Evolutionary conservation across 1,140 invertebrate genomes (phyloP).

Genomic region (Heliconius congener): DNA sequence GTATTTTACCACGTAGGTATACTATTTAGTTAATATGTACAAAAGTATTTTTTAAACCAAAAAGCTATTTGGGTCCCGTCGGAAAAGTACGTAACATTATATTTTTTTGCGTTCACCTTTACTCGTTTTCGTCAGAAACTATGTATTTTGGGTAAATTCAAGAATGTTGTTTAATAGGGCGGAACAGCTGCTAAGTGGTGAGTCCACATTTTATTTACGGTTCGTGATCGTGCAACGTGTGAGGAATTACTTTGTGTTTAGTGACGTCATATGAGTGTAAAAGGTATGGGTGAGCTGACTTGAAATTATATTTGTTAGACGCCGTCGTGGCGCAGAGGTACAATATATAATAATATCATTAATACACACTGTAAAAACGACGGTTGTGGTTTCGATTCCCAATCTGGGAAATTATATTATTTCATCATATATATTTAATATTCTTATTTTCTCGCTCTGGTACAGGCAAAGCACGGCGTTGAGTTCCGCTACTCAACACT

Average conservation of each 20-base stretch:
- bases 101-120: not conserved
- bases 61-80: not conserved
- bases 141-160: constrained; percentile 34
- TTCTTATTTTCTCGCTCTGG: no score
- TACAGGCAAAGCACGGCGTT: no score
- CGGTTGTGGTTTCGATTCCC: no score
- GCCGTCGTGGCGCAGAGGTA: no score
- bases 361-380: no score
- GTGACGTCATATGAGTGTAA: not conserved
- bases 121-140: not conserved
- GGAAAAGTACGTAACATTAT: not conserved
- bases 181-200: constrained; percentile 32
- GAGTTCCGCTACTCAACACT: no score
- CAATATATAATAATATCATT: no score
- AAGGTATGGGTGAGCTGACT: not conserved
- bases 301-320: not conserved
- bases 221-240: constrained; percentile 23
- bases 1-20: no score
- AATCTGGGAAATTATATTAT: no score
- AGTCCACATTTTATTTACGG: constrained; percentile 39
- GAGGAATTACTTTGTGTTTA: constrained; percentile 21
- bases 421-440: no score
- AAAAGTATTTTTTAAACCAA: not conserved
- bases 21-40: not conserved
- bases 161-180: constrained; percentile 32